Percentiles rank a stretch among this genome's conserved stretches.
Conservation (phyloP, 2,888 invertebrate genomes). For the Amiota minor region DNA sequence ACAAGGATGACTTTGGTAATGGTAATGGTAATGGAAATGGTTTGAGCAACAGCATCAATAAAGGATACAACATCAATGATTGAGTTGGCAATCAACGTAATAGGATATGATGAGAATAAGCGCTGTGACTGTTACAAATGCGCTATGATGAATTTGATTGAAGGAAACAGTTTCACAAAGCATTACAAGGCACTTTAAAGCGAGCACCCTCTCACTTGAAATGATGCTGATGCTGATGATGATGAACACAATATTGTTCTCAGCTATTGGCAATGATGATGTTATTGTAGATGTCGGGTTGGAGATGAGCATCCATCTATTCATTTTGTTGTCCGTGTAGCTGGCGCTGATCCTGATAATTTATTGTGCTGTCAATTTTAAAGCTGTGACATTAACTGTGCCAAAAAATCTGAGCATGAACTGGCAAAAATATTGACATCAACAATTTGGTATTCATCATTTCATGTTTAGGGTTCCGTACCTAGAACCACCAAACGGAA, state of each 20-base stretch:
- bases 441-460: background rate
- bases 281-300: background rate
- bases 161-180: constrained; percentile 13
- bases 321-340: background rate
- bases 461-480: background rate
- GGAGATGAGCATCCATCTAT: background rate
- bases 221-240: background rate
- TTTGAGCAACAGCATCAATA: background rate
- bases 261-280: background rate
- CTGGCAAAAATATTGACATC: constrained; percentile 10
- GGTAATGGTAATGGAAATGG: background rate
- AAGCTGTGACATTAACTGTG: constrained; percentile 6
- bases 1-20: constrained; percentile 8
- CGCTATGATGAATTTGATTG: constrained; percentile 50
- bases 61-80: constrained; percentile 3
- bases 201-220: background rate
- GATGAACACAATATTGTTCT: constrained; percentile 3
- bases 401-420: constrained; percentile 7
- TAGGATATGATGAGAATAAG: background rate
- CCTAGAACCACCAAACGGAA: background rate
- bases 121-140: constrained; percentile 33
- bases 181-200: background rate
- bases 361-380: constrained; percentile 23
- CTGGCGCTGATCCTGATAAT: background rate
- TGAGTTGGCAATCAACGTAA: constrained; percentile 20